Conservation (phyloP, 2,797 vertebrate species). For the Apogon hyalosoma region DNA sequence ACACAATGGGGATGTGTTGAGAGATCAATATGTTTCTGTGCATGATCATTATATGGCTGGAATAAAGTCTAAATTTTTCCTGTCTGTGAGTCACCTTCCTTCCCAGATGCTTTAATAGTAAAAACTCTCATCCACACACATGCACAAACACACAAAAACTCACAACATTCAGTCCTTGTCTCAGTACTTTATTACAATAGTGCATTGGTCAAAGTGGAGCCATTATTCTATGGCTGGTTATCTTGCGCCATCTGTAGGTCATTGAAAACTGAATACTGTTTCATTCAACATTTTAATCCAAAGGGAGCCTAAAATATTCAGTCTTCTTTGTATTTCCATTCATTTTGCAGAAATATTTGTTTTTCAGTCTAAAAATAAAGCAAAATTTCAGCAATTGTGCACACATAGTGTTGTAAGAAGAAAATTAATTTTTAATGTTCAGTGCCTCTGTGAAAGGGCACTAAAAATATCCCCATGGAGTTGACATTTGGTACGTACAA, state of each 20-base stretch:
- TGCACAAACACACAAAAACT: conserved; percentile 20
- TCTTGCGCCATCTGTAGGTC: conserved; percentile 78
- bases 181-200: background rate
- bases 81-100: conserved; percentile 56
- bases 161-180: background rate
- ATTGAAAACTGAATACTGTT: too few species aligned
- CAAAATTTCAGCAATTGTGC: too few species aligned
- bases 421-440: too few species aligned
- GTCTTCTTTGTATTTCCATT: too few species aligned
- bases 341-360: too few species aligned
- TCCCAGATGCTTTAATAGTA: conserved; percentile 51
- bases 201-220: background rate
- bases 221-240: conserved; percentile 43
- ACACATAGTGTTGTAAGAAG: too few species aligned
- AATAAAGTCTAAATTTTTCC: conserved; percentile 36
- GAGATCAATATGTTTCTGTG: conserved; percentile 14
- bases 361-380: too few species aligned
- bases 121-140: conserved; percentile 9
- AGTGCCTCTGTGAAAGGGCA: too few species aligned
- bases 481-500: too few species aligned
- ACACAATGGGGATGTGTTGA: conserved; percentile 5
- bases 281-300: too few species aligned
- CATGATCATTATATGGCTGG: conserved; percentile 5
- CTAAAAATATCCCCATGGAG: background rate
- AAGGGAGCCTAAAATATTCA: too few species aligned